Base-by-base conservation (phyloP, 2,888 invertebrate species). In the Perdita meconis region DNA sequence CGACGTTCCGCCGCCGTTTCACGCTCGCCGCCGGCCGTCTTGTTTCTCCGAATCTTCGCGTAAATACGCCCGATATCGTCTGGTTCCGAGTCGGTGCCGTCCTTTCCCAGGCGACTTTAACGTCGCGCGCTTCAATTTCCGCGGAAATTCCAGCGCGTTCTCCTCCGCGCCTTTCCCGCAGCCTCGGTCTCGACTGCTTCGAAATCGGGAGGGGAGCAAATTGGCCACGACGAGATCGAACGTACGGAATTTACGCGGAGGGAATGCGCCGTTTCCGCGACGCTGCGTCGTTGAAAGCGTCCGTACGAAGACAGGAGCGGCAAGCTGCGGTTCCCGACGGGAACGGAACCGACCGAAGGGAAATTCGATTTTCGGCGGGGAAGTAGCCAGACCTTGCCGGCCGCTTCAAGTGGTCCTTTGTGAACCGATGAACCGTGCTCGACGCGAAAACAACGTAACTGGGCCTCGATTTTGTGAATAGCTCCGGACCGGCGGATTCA, bases 311-410 rank as follows among this genome's bases (percentile, higher is more conserved):
- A n/a, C 24, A n/a, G 16, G 19, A 26, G 55, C 26, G 19, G 40
- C 34, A 22, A 55, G 42, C 44, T 22, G 38, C 19, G 53, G 30
- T 42, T 38, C 38, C 5, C 10, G 42, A 6, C 24, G 24, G 36
- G 19, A 30, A 38, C 22, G 19, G 19, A 13, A 0, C 10, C 34
- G 10, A 42, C 13, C 22, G 22, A 16, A 8, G 13, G 57, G 2
- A 53, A 76, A 66, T 66, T n/a, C 12, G 66, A 76, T 76, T 76
- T 75, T 13, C n/a, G 42, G 26, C 26, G 36, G 3, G 6, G 10
- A 59, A 75, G 60, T 24, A 13, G 55, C n/a, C n/a, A 13, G 42
- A 16, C 36, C 19, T 22, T 50, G 22, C 12, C 40, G 34, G 16
- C 40, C 2, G 0, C 4, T 12, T n/a, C 13, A 34, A n/a, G 67